phyloP scores from a whole-genome alignment of 53 echinoderm and acorn worm genomes.

The Holothuria leucospilota region DNA sequence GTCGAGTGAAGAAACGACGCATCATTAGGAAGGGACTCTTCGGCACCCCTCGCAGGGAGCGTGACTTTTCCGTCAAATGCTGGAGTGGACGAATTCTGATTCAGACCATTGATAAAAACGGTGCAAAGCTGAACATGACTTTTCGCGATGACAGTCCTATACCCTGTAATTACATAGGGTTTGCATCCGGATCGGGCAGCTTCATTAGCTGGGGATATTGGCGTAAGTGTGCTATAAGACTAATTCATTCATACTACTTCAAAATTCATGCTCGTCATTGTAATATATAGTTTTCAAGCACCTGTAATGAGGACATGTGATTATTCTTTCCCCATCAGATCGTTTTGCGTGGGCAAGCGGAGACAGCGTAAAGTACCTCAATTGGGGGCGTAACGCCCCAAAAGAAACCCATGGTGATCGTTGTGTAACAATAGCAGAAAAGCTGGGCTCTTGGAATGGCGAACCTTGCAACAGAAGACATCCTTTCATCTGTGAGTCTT shows the following conservation, averaged over 20 bases:
- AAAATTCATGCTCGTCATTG: too few relatives aligned
- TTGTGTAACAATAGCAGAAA: too few relatives aligned
- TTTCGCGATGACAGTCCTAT: neutral
- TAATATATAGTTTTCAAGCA: too few relatives aligned
- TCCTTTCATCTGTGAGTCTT: too few relatives aligned
- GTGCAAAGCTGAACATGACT: neutral
- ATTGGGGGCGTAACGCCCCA: neutral
- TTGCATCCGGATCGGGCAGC: conserved; percentile 11
- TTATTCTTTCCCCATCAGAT: neutral
- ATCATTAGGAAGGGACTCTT: neutral
- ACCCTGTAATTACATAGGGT: conserved; percentile 11
- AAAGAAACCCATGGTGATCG: neutral
- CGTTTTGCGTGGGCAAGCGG: conserved; percentile 6
- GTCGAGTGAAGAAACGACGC: neutral
- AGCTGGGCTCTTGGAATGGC: too few relatives aligned
- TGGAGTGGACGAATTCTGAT: neutral
- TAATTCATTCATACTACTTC: too few relatives aligned
- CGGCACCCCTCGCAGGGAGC: neutral
- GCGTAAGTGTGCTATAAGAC: neutral
- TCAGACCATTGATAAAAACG: neutral
- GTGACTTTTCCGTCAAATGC: conserved; percentile 1
- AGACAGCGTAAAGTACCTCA: neutral
- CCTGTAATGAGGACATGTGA: too few relatives aligned
- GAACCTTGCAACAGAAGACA: too few relatives aligned
- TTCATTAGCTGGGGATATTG: conserved; percentile 10